Evolutionary conservation across 2,113 vertebrate genomes (phyloP).

Genomic region (Podiceps cristatus): DNA sequence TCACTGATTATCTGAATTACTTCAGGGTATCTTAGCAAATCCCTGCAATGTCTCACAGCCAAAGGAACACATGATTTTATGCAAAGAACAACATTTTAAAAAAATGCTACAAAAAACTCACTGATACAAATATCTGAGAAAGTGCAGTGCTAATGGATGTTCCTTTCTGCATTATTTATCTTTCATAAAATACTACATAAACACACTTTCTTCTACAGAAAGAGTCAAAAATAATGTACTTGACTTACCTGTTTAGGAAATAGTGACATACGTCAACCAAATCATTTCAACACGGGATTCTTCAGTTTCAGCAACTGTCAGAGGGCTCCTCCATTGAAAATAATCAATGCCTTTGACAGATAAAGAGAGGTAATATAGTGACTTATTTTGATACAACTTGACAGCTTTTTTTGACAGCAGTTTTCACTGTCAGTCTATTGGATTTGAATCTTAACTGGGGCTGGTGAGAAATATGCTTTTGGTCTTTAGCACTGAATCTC

Average conservation of each 20-base stretch:
- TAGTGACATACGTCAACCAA: conserved; percentile 60
- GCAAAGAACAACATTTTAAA: not conserved
- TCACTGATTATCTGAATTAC: conserved; percentile 30
- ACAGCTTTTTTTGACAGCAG: conserved; percentile 63
- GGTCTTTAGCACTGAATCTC: not conserved
- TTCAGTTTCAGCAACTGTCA: conserved; percentile 67
- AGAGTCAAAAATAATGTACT: conserved; percentile 11
- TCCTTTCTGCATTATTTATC: conserved; percentile 45
- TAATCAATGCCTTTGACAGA: conserved; percentile 77
- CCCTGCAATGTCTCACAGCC: not conserved
- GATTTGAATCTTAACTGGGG: conserved; percentile 57
- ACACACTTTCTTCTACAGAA: not conserved
- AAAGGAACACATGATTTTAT: not conserved
- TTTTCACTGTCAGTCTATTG: conserved; percentile 58
- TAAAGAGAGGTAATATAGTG: conserved; percentile 42
- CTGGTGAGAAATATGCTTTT: conserved; percentile 32
- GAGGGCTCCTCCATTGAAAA: conserved; percentile 70
- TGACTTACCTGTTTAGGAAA: conserved; percentile 67
- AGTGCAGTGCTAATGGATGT: not conserved
- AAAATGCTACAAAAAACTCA: not conserved
- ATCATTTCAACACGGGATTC: conserved; percentile 10
- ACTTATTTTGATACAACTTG: conserved; percentile 67
- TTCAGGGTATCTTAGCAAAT: conserved; percentile 1
- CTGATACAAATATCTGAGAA: not conserved
- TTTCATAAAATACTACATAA: conserved; percentile 37